Base-by-base conservation (phyloP, 2,888 invertebrate genomes). In the Amphipyra tragopoginis region DNA sequence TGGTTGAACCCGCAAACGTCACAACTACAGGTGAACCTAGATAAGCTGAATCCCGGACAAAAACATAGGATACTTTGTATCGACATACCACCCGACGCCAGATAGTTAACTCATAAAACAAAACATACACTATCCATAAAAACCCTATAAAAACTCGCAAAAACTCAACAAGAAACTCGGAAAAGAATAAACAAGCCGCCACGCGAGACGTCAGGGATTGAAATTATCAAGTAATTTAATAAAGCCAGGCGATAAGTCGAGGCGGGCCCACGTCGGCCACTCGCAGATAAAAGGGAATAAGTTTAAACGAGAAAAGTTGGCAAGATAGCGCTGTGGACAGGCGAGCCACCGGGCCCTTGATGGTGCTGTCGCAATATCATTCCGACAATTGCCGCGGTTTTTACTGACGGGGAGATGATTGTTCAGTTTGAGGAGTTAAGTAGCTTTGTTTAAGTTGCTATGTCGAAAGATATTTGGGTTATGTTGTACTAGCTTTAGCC, bases 181-280 rank as follows among this genome's bases (percentile, higher is more conserved):
- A 70, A 78, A 84, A 86, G 81, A 87, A 87, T 86, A 91, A 92
- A 90, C 87, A 91, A 84, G 83, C 57, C 63, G 66, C 75, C 73
- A 85, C 79, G 79, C 81, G 78, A 84, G 82, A 80, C 85, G 79
- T 80, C 79, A 84, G 84, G 84, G 85, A 91, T 90, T 88, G 90
- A 90, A 92, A 92, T 92, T 91, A 90, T 89, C 87, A 90, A 92
- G 93, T 92, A 90, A 92, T 92, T 91, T 91, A 92, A 92, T 93
- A 93, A 91, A 89, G 83, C 84, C 77, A 79, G 11, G 80, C 87
- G 88, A 90, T 92, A 92, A 90, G 88, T 88, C 83, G 85, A 83
- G 81, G 82, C 81, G 82, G 79, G 65, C 69, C 73, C 79, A 84
- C 86, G 83, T 77, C 79, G 75, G 85, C 87, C 56, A 75, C 69